phyloP scores from a whole-genome alignment of 2,797 vertebrate species.

The Lutjanus argentimaculatus region DNA sequence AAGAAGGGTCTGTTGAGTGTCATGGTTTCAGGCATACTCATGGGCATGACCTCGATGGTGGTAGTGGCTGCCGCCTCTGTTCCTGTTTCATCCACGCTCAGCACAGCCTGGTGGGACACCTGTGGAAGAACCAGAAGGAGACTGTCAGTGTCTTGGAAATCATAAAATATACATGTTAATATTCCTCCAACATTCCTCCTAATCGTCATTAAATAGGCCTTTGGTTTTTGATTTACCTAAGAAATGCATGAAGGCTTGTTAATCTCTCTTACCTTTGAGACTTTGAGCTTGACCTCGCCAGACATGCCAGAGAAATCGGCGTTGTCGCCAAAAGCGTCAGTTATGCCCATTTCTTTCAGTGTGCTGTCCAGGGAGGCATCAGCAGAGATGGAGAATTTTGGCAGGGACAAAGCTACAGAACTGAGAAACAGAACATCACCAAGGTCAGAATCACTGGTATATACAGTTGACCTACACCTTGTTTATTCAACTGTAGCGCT shows the following conservation, averaged over 20 bases:
- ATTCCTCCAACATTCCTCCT: background rate
- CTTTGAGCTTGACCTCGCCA: constrained; percentile 73
- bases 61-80: constrained; percentile 88
- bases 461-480: too few relatives aligned
- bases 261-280: constrained; percentile 80
- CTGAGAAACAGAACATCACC: constrained; percentile 63
- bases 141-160: background rate
- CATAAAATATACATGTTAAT: background rate
- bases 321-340: constrained; percentile 61
- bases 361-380: constrained; percentile 60
- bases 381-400: constrained; percentile 85
- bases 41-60: constrained; percentile 87
- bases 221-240: background rate
- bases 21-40: constrained; percentile 85
- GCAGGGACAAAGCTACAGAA: constrained; percentile 80
- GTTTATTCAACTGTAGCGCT: background rate
- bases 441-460: background rate
- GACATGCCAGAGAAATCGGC: constrained; percentile 86
- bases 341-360: constrained; percentile 81
- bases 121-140: constrained; percentile 60
- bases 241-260: constrained; percentile 1
- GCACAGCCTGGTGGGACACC: constrained; percentile 90
- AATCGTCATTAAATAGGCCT: background rate
- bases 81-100: constrained; percentile 92
- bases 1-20: constrained; percentile 89